Evolutionary conservation across 1,140 invertebrate genomes (phyloP).

Genomic region (Heliconius hermathena): DNA sequence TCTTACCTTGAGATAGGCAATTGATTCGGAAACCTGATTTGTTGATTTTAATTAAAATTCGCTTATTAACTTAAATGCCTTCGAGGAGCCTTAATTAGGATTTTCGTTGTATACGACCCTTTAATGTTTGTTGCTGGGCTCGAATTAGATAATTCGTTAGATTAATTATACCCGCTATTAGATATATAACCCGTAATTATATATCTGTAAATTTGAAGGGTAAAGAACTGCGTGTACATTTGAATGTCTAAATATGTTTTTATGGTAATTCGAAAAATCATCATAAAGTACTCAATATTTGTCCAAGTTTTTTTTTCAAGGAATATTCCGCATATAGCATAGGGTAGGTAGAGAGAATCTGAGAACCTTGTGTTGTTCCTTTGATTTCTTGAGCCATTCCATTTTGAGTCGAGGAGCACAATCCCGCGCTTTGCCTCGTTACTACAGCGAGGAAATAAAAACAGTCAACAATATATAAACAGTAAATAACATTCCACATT

Average conservation of each 20-base stretch:
- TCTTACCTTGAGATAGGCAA: conserved; percentile 2
- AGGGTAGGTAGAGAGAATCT: no score
- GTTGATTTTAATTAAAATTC: conserved; percentile 34
- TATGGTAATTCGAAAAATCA: no score
- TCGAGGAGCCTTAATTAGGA: conserved; percentile 26
- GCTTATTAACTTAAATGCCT: conserved; percentile 33
- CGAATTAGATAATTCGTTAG: conserved; percentile 5
- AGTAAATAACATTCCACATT: no score
- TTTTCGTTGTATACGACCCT: conserved; percentile 13
- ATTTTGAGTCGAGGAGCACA: fast-evolving
- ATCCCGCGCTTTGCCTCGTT: no score
- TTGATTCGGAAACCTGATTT: conserved; percentile 24
- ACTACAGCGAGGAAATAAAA: no score
- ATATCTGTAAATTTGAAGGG: neutral
- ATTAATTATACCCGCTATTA: conserved; percentile 7
- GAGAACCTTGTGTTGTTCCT: no score
- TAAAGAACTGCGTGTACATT: neutral
- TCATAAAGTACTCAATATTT: no score
- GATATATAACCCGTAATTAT: neutral
- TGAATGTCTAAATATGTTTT: neutral
- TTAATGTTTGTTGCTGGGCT: conserved; percentile 6
- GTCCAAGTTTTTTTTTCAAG: no score
- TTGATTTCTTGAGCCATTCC: no score
- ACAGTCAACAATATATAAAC: no score
- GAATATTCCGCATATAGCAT: no score